Evolutionary conservation across 2,113 vertebrate genomes (phyloP).

Genomic region (Psittacara wagleri): DNA sequence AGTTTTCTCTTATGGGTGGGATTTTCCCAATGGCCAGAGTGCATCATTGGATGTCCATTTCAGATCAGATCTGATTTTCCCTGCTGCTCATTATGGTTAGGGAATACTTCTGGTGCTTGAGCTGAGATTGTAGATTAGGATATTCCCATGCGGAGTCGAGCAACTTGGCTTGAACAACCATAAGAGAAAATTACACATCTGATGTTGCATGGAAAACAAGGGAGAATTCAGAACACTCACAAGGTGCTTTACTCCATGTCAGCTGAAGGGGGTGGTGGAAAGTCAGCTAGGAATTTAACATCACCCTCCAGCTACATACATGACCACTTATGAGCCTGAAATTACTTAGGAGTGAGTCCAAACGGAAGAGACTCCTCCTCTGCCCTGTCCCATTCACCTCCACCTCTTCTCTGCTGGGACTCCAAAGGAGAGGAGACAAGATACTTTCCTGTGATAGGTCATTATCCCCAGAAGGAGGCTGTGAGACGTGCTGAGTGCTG

Average conservation of each 20-base stretch:
- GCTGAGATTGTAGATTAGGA: background rate
- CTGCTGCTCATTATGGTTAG: background rate
- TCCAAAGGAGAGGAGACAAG: background rate
- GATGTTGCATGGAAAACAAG: background rate
- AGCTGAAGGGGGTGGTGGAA: background rate
- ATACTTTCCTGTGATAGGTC: background rate
- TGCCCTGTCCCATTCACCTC: background rate
- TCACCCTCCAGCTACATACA: fast-evolving
- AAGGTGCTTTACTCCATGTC: background rate
- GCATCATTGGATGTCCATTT: fast-evolving
- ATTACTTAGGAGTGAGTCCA: background rate
- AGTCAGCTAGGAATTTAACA: background rate
- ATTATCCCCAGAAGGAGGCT: background rate
- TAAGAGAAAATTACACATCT: fast-evolving
- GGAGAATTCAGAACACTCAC: background rate
- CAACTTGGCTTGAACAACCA: background rate
- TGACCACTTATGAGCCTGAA: background rate
- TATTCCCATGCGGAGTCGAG: background rate
- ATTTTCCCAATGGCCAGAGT: background rate
- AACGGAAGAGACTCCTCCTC: background rate
- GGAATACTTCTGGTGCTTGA: background rate
- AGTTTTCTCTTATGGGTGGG: background rate
- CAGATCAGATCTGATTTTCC: background rate
- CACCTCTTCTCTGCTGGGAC: background rate
- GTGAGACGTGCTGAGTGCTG: background rate